A percentile compares a stretch with the other conserved stretches of the same genome.
Conservation (phyloP, 2,888 invertebrate genomes). For the Spicauda simplicius region DNA sequence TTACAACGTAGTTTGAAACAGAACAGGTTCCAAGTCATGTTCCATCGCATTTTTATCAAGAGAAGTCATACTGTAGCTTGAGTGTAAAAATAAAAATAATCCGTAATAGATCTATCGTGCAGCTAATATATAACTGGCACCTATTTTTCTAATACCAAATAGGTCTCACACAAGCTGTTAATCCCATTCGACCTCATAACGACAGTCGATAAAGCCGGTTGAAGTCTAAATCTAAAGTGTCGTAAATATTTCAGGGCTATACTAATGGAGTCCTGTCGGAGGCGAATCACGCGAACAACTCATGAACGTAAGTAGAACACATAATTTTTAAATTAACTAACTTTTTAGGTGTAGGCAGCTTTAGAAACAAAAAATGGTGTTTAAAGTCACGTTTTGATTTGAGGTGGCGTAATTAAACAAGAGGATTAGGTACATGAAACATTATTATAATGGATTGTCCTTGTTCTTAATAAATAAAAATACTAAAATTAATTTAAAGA, state of each 20-base stretch:
- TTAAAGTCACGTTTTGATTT: not conserved
- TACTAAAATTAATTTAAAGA: no score
- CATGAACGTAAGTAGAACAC: constrained; percentile 25
- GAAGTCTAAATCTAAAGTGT: constrained; percentile 26
- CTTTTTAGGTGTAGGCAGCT: constrained; percentile 15
- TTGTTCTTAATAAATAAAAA: no score
- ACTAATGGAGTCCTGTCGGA: constrained; percentile 27
- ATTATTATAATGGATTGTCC: not conserved
- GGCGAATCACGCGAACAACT: constrained; percentile 25
- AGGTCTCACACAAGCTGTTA: constrained; percentile 6
- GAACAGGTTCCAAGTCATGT: no score
- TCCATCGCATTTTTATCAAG: no score
- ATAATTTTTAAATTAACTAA: constrained; percentile 15
- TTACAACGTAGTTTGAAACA: no score
- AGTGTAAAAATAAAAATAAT: not conserved
- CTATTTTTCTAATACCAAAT: not conserved
- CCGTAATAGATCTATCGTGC: not conserved
- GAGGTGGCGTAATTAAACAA: not conserved
- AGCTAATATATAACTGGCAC: not conserved
- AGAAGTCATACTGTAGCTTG: no score
- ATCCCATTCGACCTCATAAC: constrained; percentile 16
- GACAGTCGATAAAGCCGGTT: constrained; percentile 23
- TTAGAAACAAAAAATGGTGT: not conserved
- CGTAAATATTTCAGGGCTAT: constrained; percentile 23
- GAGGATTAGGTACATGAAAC: not conserved